These are phyloP conservation scores for Sympetrum striolatum DNA, from an alignment of 2,888 invertebrate species.

Conservation along the genomic window DNA sequence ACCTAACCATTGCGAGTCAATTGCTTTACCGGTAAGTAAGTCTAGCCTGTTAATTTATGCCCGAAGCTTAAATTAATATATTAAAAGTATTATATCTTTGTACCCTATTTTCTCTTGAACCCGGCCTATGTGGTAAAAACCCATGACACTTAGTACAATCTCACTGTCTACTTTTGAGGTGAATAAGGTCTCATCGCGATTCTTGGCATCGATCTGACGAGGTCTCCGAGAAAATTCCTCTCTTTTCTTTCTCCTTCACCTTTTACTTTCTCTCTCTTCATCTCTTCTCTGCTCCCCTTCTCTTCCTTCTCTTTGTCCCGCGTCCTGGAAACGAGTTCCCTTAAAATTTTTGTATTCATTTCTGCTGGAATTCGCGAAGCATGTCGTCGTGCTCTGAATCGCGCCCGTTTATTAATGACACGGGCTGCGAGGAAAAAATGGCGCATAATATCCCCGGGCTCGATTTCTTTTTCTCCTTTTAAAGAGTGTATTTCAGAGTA, in stretches of 20 bases:
- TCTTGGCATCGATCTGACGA: no score
- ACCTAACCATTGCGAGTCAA: no score
- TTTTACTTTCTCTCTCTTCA: not conserved
- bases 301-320: not conserved
- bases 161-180: no score
- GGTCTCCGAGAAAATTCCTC: no score
- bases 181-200: no score
- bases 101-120: no score
- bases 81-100: no score
- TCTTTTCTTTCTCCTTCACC: not conserved
- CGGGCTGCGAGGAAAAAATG: not conserved
- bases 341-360: not conserved
- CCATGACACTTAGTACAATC: no score
- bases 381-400: constrained; percentile 8
- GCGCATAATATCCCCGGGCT: not conserved
- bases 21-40: no score
- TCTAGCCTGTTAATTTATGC: no score
- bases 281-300: not conserved
- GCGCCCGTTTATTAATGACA: constrained; percentile 8
- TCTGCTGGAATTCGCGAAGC: constrained; percentile 1
- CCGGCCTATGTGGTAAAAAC: no score
- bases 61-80: no score
- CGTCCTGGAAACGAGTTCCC: not conserved
- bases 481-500: not conserved
- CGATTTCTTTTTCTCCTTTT: not conserved